Evolutionary conservation across 2,888 invertebrate species (phyloP).

Genomic region (Eumerus sabulonum): DNA sequence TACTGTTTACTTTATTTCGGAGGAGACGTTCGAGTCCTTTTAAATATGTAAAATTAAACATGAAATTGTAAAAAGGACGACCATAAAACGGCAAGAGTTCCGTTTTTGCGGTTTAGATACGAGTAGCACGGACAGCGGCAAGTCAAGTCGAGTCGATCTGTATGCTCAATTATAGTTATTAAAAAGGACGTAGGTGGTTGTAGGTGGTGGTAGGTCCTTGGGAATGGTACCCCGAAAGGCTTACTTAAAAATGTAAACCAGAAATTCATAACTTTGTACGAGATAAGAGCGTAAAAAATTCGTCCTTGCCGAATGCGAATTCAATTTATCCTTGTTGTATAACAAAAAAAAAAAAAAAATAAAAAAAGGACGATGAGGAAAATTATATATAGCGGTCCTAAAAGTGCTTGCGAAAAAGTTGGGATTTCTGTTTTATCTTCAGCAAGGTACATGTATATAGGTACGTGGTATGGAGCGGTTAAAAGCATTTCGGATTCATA

Average conservation of each 20-base stretch:
- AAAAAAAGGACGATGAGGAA: slow-evolving; percentile 15
- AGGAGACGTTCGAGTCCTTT: neutral
- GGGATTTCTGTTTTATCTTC: slow-evolving; percentile 49
- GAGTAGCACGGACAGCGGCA: slow-evolving; percentile 4
- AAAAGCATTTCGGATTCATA: slow-evolving; percentile 60
- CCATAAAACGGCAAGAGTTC: slow-evolving; percentile 26
- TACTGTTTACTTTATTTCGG: no score
- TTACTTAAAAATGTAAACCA: slow-evolving; percentile 41
- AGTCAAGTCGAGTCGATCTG: no score
- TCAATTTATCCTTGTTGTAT: slow-evolving; percentile 38
- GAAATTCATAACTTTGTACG: slow-evolving; percentile 19
- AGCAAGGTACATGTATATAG: slow-evolving; percentile 43
- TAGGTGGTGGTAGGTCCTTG: slow-evolving; percentile 8
- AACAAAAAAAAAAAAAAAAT: slow-evolving; percentile 16
- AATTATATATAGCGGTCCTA: slow-evolving; percentile 17
- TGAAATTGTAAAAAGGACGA: slow-evolving; percentile 20
- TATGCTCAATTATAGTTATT: slow-evolving; percentile 34
- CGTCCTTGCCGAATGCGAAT: slow-evolving; percentile 40
- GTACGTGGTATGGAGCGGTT: slow-evolving; percentile 35
- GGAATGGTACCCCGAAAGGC: slow-evolving; percentile 16
- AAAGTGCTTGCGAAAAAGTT: slow-evolving; percentile 50
- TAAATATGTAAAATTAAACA: slow-evolving; percentile 31
- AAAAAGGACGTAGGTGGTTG: slow-evolving; percentile 2
- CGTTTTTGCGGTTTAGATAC: neutral
- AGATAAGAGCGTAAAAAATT: slow-evolving; percentile 41